These are phyloP conservation scores for Taurulus bubalis DNA, from an alignment of 2,113 vertebrate species.

Conservation along the genomic window DNA sequence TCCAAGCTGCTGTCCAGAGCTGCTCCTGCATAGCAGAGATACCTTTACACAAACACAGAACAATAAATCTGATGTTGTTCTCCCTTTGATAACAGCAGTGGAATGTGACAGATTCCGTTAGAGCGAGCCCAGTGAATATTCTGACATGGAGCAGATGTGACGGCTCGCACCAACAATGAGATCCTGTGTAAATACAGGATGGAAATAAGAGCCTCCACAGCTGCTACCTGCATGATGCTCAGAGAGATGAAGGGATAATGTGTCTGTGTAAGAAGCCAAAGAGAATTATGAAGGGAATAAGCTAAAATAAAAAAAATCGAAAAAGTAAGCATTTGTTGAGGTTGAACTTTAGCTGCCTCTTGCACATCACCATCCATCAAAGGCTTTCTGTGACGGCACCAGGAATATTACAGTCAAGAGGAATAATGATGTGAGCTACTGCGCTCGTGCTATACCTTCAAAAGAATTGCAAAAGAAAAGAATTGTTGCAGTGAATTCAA, in stretches of 20 bases:
- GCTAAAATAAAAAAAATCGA: background rate
- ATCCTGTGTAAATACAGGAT: background rate
- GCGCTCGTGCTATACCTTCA: background rate
- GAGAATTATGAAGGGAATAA: background rate
- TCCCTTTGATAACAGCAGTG: conserved; percentile 12
- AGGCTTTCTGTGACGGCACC: background rate
- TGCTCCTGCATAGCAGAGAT: background rate
- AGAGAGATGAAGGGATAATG: background rate
- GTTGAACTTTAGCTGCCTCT: background rate
- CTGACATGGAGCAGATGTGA: conserved; percentile 8
- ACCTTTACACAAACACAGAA: background rate
- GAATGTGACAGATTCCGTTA: conserved; percentile 21
- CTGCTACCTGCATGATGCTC: background rate
- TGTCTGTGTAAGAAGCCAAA: background rate
- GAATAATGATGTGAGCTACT: background rate
- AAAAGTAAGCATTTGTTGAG: background rate
- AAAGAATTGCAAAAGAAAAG: background rate
- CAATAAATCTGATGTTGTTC: conserved; percentile 1
- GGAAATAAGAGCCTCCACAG: background rate
- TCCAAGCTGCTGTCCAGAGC: background rate
- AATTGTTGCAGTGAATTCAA: background rate
- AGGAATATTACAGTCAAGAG: background rate
- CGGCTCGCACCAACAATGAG: background rate
- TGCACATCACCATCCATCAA: background rate
- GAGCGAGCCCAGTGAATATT: conserved; percentile 1